Evolutionary conservation across 2,113 vertebrate species (phyloP), one percentile per base, ranked within the genome.

Genomic region (Gobiocypris rarus): DNA sequence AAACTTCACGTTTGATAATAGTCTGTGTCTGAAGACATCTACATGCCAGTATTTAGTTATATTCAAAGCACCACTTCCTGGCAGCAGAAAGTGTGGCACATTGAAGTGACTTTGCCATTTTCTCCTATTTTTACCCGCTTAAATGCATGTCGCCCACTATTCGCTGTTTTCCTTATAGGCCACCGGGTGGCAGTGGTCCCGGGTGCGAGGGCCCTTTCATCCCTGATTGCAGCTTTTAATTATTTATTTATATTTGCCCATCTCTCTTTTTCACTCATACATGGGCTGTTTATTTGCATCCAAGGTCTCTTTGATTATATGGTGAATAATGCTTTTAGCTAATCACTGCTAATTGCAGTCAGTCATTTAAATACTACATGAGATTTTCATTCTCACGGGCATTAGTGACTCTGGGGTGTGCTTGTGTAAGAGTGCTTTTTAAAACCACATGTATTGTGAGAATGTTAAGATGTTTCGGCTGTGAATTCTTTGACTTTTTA

Each of bases 341-440:
- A 67, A 85, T 84, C 71, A 69, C 34, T 82, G 56, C 71, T 88
- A 85, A 85, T 86, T 88, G 58, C 82, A 73, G 28, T 31, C 75
- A 45, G 50, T 63, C 43, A 76, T 69, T 80, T 59, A 83, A 73
- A 70, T 63, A 58, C 58, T 43, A 28, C 3, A 5, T n/a, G 24
- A 24, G 8, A 38, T 43, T 86, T 45, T 58, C 31, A 52, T 83
- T 87, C 73, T 84, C 34, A 76, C 14, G 14, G 31, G 79, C 61
- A 63, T 87, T 31, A 54, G 9, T n/a, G 24, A 65, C 28, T 52
- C 1, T 9, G 24, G 45, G 9, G 22, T 56, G 24, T 45, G 10
- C 70, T 75, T 41, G 38, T 26, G 15, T 75, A 71, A 63, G 61
- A 41, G n/a, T 13, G 14, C 15, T 70, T n/a, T 43, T 83, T 28